Conservation (phyloP, 1,140 invertebrate genomes). For the Leptinotarsa undecemlineata region DNA sequence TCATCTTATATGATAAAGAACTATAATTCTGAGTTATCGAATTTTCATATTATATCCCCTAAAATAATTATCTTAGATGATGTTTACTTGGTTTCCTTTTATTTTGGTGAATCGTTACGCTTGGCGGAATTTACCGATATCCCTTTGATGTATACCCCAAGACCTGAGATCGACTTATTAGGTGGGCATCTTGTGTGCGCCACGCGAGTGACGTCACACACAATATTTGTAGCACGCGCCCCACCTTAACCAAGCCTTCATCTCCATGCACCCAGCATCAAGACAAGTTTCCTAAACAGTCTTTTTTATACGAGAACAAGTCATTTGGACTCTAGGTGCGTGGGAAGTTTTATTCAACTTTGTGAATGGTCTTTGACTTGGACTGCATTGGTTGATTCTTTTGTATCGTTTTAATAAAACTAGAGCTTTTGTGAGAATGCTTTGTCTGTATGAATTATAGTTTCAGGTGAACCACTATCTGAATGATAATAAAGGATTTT, state of each 20-base stretch:
- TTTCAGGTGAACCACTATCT: background rate
- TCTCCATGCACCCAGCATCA: conserved; percentile 16
- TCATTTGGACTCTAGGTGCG: conserved; percentile 19
- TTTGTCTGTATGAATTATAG: background rate
- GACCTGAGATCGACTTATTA: conserved; percentile 26
- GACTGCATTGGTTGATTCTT: conserved; percentile 2
- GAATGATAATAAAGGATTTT: background rate
- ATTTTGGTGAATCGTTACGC: background rate
- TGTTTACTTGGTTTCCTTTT: no score
- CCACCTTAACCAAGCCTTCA: conserved; percentile 30
- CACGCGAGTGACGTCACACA: conserved; percentile 31
- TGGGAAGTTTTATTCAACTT: conserved; percentile 17
- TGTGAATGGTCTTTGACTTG: conserved; percentile 17
- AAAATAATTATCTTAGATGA: no score
- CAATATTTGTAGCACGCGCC: conserved; percentile 32
- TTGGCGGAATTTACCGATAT: background rate
- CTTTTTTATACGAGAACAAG: conserved; percentile 10
- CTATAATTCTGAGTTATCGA: no score
- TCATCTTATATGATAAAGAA: no score
- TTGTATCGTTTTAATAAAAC: background rate
- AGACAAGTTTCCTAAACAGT: conserved; percentile 32
- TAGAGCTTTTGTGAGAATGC: background rate
- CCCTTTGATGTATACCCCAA: background rate
- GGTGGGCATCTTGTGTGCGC: conserved; percentile 27
- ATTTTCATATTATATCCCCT: no score